Percentiles rank a stretch among this genome's conserved stretches.
Conservation (phyloP, 2,888 invertebrate species). For the Pristionchus exspectatus region DNA sequence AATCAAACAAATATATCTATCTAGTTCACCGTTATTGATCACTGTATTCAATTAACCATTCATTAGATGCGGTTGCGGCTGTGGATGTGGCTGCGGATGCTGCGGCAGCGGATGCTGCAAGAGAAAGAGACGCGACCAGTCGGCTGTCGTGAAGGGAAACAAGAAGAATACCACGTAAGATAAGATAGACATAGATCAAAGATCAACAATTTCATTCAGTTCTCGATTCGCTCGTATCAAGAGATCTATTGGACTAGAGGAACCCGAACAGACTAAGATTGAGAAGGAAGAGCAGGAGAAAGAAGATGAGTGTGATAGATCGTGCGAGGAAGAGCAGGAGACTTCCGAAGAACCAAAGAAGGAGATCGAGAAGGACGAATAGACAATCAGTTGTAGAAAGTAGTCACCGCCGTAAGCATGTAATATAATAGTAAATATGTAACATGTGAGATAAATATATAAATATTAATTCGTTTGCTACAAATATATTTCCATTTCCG, state of each 20-base stretch:
- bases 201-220: background rate
- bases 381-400: background rate
- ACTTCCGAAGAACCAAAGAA: background rate
- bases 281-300: slow-evolving; percentile 19
- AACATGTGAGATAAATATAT: background rate
- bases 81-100: slow-evolving; percentile 20
- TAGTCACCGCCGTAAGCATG: background rate
- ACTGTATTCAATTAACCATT: background rate
- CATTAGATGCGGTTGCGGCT: slow-evolving; percentile 11
- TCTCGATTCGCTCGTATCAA: slow-evolving; percentile 4
- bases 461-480: background rate
- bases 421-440: background rate
- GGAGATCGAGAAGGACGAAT: background rate
- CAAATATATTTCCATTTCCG: background rate
- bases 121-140: slow-evolving; percentile 40
- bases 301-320: slow-evolving; percentile 13
- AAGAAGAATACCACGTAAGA: slow-evolving; percentile 33
- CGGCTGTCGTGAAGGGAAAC: background rate
- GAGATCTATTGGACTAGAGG: slow-evolving; percentile 15
- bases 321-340: slow-evolving; percentile 20
- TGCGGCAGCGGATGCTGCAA: slow-evolving; percentile 37
- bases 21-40: background rate
- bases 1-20: too few species aligned
- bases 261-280: slow-evolving; percentile 34
- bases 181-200: background rate